phyloP scores from a whole-genome alignment of 2,797 vertebrate species.

The Tokudaia tokunoshimensis region DNA sequence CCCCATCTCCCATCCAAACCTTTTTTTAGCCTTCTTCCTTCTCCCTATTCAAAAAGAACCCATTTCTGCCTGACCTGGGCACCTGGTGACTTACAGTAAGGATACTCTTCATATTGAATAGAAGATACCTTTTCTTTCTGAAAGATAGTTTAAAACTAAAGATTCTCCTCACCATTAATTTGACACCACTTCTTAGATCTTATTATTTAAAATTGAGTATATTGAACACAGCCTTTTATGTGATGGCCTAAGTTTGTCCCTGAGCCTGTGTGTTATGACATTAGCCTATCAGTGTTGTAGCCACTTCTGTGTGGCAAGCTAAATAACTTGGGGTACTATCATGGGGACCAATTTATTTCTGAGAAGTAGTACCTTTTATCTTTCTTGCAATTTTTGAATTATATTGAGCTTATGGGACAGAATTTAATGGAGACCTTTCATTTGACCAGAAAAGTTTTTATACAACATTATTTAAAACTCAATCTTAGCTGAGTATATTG shows the following conservation, averaged over 20 bases:
- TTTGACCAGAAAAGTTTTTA: conserved; percentile 3
- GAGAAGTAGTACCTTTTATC: not conserved
- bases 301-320: not conserved
- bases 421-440: not conserved
- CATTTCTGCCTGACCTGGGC: not conserved
- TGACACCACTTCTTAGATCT: not conserved
- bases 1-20: not conserved
- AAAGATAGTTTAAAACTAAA: conserved; percentile 23
- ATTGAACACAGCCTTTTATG: not conserved
- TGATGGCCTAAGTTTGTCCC: not conserved
- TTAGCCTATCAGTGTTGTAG: not conserved
- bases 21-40: not conserved
- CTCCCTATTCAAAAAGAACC: not conserved
- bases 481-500: not conserved
- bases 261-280: not conserved
- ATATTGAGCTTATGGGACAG: not conserved
- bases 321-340: not conserved
- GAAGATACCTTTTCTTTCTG: not conserved
- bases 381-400: conserved; percentile 18
- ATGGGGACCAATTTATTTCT: not conserved
- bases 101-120: not conserved
- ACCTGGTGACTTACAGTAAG: not conserved
- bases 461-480: not conserved
- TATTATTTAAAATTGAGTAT: not conserved
- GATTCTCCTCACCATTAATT: not conserved